phyloP scores from a whole-genome alignment of 2,797 vertebrate species.

The Sebastes minor region DNA sequence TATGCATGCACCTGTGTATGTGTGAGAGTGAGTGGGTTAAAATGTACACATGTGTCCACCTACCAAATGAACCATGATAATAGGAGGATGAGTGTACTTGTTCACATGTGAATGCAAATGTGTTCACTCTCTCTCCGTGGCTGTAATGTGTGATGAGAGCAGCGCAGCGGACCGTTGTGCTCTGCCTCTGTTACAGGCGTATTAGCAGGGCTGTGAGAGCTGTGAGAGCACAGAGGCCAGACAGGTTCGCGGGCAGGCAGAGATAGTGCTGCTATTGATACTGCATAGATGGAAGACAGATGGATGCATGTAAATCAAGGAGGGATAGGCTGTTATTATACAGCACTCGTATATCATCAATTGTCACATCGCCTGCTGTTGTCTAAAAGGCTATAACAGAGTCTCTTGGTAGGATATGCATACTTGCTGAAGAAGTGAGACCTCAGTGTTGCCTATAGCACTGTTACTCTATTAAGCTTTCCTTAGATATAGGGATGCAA shows the following conservation, averaged over 20 bases:
- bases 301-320: slow-evolving; percentile 11
- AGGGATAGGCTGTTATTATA: not conserved
- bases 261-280: not conserved
- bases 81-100: slow-evolving; percentile 10
- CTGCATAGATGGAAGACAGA: not conserved
- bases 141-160: not conserved
- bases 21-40: not conserved
- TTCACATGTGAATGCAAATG: slow-evolving; percentile 17
- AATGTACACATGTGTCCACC: not conserved
- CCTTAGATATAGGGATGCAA: not conserved
- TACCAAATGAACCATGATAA: not conserved
- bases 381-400: not conserved
- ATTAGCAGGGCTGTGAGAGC: slow-evolving; percentile 22
- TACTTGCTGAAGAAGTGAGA: not conserved
- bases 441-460: not conserved
- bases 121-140: not conserved
- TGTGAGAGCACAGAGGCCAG: slow-evolving; percentile 11
- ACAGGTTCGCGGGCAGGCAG: not conserved
- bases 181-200: slow-evolving; percentile 1
- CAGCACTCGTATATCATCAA: not conserved
- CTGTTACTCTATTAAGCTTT: not conserved
- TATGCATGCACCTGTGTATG: not conserved
- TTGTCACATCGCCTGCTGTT: not conserved
- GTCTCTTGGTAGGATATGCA: not conserved
- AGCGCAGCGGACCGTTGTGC: not conserved